These are phyloP conservation scores for Boulengeromyrus knoepffleri DNA, from an alignment of 2,113 vertebrate genomes.

Conservation along the genomic window DNA sequence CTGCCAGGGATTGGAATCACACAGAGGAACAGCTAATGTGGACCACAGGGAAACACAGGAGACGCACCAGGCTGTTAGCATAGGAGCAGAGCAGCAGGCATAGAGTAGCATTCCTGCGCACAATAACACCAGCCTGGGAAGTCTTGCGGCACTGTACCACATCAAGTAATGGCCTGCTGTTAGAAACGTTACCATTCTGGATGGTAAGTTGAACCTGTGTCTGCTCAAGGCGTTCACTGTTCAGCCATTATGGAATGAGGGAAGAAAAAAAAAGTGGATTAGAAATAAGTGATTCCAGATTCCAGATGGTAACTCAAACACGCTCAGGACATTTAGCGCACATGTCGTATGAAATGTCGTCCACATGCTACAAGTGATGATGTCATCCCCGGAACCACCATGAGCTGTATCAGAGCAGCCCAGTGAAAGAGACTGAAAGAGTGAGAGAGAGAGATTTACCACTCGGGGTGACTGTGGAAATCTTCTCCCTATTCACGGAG, in stretches of 20 bases:
- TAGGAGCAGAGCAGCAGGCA: neutral
- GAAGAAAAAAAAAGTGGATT: neutral
- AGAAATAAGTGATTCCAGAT: neutral
- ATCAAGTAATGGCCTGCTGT: neutral
- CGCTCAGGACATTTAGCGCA: neutral
- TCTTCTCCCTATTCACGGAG: neutral
- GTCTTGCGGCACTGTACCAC: neutral
- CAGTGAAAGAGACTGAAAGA: neutral
- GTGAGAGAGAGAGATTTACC: constrained; percentile 3
- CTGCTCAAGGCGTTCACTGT: neutral
- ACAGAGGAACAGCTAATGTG: neutral
- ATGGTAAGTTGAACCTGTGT: neutral
- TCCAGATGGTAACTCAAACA: neutral
- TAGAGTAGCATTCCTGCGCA: neutral
- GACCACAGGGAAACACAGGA: neutral
- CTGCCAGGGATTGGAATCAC: neutral
- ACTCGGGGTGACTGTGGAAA: neutral
- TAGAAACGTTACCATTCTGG: neutral
- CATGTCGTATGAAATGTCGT: neutral
- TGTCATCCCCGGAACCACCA: neutral
- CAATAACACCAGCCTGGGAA: neutral
- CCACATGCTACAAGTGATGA: neutral
- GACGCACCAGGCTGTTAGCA: neutral
- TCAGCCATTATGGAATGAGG: neutral
- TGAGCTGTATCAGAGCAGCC: neutral